Base-by-base conservation (phyloP, 2,113 vertebrate species). In the Nicator chloris region DNA sequence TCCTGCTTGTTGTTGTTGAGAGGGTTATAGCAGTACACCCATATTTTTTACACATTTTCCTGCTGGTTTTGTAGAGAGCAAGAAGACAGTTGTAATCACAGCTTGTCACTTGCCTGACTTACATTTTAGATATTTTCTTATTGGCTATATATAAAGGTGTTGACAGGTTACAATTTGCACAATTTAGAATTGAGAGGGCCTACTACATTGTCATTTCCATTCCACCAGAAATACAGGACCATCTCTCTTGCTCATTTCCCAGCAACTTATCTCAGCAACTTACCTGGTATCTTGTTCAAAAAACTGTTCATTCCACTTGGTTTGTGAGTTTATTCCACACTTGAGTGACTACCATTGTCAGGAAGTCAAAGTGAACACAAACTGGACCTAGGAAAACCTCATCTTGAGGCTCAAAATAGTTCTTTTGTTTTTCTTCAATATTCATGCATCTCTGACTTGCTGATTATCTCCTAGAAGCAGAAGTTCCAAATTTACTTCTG, bases 381-480 rank as follows among this genome's bases (percentile, higher is more conserved):
- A 78, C 8, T 80, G 78, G 91, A 93, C 90, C 30, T 53, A 75
- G 61, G 5, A 60, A 88, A 96, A 61, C 56, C 56, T 94, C 44
- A 87, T 71, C 37, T 51, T 76, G 77, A 79, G 53, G 40, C 57
- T 96, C 80, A 89, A 75, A 94, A 89, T 72, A 87, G 77, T 92
- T 93, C 18, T 51, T 63, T 94, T 88, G 33, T 68, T 97, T 92
- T 80, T 70, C 64, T 93, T 86, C 91, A 56, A 89, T 95, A 94
- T 88, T 72, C 78, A 91, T 24, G 28, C 35, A 71, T 63, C 37
- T 94, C 50, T 70, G 30, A 79, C 53, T 86, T 87, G 49, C 53
- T 95, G 83, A 76, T 88, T 88, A 49, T 89, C 61, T 94, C 77
- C 50, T 86, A 92, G 56, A 85, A 91, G 44, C 17, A 95, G 59